Conservation (phyloP, 2,113 vertebrate genomes). For the Osmerus eperlanus region DNA sequence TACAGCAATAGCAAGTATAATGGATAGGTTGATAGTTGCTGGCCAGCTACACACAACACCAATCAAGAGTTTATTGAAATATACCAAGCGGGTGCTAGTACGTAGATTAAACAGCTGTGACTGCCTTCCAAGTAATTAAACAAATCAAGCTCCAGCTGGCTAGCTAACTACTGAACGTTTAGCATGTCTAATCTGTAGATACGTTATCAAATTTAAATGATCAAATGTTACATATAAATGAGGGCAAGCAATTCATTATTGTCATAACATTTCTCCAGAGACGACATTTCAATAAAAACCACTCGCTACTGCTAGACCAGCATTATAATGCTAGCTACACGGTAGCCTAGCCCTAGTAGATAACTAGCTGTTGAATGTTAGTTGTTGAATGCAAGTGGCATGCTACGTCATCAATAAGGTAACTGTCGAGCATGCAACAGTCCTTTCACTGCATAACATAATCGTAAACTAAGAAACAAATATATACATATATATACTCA, state of each 20-base stretch:
- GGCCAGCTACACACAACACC: not conserved
- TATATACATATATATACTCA: constrained; percentile 22
- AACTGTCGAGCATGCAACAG: no score
- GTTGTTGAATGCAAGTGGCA: not conserved
- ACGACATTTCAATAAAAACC: not conserved
- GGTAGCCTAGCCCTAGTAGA: not conserved
- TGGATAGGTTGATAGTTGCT: not conserved
- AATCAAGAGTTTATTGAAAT: no score
- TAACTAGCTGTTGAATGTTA: no score
- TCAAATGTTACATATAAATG: not conserved
- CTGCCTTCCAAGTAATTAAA: no score
- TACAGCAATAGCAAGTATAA: not conserved
- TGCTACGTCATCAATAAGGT: not conserved
- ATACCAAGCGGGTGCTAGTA: no score
- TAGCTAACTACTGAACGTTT: no score
- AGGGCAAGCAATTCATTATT: not conserved
- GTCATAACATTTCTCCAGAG: no score
- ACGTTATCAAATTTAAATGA: not conserved
- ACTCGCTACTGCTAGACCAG: not conserved
- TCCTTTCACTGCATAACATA: no score
- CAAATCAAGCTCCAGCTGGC: no score
- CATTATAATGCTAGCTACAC: not conserved
- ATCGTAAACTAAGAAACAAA: no score
- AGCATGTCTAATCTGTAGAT: no score
- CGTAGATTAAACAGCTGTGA: not conserved